Base-by-base conservation (phyloP, 1,140 invertebrate genomes). In the Cydia amplana region DNA sequence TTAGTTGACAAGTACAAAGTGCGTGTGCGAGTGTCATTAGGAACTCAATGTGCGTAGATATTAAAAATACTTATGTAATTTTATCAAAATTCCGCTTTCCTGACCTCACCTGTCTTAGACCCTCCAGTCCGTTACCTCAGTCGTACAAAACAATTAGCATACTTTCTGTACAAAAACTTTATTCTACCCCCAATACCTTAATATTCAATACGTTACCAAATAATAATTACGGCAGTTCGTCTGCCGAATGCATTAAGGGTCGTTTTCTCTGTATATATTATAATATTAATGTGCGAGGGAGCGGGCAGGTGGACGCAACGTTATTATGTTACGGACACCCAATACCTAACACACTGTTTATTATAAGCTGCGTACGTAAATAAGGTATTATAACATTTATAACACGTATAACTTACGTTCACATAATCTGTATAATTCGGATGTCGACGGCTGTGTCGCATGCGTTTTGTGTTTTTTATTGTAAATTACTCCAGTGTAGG, bases 191-290 rank as follows among this genome's bases (percentile, higher is more conserved):
- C 80, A 82, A 85, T 83, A 84, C 80, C 78, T 86, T 85, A 87
- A 87, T 82, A 87, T 90, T 87, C 85, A 85, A 87, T 89, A 89
- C 87, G 79, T 89, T 89, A 91, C 89, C 84, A 86, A 91, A 91
- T 89, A 84, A 90, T 91, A 86, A 91, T 86, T 87, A 88, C 81
- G 55, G 75, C 73, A 83, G 83, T 84, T 83, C 77, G 78, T 81
- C 84, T 79, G 80, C 82, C 81, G 84, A 85, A 85, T 86, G 83
- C 82, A 85, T 86, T 87, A 85, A 89, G 86, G 85, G 79, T 82
- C 82, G 77, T 77, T 84, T 84, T 84, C 80, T 80, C 76, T 75
- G 87, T 86, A 89, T 87, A 88, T 78, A 89, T 89, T 90, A 86
- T 83, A 88, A 87, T 88, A 83, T 86, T 83, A 88, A 86, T 83